Conservation (phyloP, 1,140 invertebrate species). For the Drosophila kohkoa region DNA sequence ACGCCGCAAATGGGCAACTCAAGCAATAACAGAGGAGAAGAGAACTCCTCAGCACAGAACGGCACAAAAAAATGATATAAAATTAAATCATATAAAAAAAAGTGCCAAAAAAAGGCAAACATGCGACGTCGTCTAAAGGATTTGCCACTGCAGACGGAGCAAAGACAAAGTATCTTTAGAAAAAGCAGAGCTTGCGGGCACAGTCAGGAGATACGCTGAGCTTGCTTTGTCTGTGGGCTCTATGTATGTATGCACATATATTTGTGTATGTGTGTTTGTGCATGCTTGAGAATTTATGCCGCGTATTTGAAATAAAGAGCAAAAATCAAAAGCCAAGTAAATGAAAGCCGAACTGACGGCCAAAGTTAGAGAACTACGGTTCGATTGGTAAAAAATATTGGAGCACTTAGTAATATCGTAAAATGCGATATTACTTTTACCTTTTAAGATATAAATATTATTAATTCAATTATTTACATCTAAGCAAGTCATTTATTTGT, state of each 20-base stretch:
- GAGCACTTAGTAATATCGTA: not conserved
- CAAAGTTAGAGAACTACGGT: slow-evolving; percentile 53
- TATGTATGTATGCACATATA: slow-evolving; percentile 1
- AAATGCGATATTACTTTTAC: not conserved
- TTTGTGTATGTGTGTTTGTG: slow-evolving; percentile 41
- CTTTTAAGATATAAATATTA: not conserved
- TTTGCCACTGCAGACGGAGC: slow-evolving; percentile 68
- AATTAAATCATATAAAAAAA: slow-evolving; percentile 70
- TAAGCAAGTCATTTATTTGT: too few relatives aligned
- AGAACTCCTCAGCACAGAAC: not conserved
- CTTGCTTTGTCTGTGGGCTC: slow-evolving; percentile 22
- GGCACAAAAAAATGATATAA: slow-evolving; percentile 66
- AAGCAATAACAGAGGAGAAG: slow-evolving; percentile 41
- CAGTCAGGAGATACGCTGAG: slow-evolving; percentile 28
- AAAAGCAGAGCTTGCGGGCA: slow-evolving; percentile 30
- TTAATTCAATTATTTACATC: not conserved
- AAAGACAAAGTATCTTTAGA: slow-evolving; percentile 71
- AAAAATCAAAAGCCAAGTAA: slow-evolving; percentile 56
- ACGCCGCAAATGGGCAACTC: slow-evolving; percentile 77
- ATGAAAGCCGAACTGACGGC: slow-evolving; percentile 43
- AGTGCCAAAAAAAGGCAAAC: slow-evolving; percentile 74
- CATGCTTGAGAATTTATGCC: slow-evolving; percentile 73
- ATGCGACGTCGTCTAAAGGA: slow-evolving; percentile 78
- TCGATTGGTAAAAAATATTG: slow-evolving; percentile 52
- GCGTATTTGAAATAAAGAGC: slow-evolving; percentile 55